Evolutionary conservation across 2,797 vertebrate species (phyloP).

Genomic region (Mastacembelus armatus): DNA sequence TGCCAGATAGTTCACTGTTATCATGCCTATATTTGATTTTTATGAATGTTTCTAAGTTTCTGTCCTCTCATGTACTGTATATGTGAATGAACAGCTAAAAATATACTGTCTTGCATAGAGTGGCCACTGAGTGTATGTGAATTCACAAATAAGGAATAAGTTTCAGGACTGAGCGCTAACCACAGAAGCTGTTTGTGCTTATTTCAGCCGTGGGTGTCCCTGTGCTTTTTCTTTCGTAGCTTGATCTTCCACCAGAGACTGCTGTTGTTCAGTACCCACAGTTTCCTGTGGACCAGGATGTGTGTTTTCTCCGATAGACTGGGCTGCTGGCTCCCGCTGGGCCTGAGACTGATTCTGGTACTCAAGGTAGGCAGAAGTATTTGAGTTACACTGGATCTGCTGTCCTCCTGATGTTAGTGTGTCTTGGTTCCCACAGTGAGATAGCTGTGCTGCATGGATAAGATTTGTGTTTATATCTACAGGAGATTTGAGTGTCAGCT

Average conservation of each 20-base stretch:
- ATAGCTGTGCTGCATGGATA: slow-evolving; percentile 73
- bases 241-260: slow-evolving; percentile 52
- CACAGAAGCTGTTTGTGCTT: slow-evolving; percentile 66
- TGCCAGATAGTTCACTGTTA: too few species aligned
- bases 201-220: slow-evolving; percentile 86
- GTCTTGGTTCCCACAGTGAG: slow-evolving; percentile 64
- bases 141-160: neutral
- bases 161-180: neutral
- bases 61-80: neutral
- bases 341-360: neutral
- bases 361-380: slow-evolving; percentile 27
- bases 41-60: neutral
- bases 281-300: neutral
- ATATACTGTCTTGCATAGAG: neutral
- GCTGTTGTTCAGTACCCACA: neutral
- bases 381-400: slow-evolving; percentile 22
- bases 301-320: neutral
- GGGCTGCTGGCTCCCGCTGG: neutral
- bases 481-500: slow-evolving; percentile 73
- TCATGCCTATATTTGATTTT: too few species aligned
- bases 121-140: neutral
- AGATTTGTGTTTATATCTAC: slow-evolving; percentile 66
- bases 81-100: neutral
- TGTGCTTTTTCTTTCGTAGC: slow-evolving; percentile 77
- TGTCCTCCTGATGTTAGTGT: neutral